Evolutionary conservation across 2,113 vertebrate genomes (phyloP).

Genomic region (Malurus melanocephalus): DNA sequence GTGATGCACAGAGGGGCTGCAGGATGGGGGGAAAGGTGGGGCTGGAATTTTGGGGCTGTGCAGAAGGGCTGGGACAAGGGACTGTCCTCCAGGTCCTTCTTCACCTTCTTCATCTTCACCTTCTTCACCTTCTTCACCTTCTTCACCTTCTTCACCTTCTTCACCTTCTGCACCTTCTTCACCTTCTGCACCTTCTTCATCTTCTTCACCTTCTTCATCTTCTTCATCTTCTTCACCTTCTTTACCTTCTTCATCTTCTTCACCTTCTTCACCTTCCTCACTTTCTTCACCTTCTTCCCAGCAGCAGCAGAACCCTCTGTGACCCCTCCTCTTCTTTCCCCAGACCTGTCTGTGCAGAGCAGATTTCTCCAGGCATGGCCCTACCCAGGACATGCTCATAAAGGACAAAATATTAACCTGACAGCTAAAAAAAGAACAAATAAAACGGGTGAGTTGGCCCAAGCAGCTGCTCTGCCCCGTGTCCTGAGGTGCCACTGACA

Average conservation of each 20-base stretch:
- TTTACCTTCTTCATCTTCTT: no score
- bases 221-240: no score
- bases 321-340: background rate
- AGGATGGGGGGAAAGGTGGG: background rate
- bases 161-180: no score
- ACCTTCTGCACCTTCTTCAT: no score
- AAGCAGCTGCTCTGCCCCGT: background rate
- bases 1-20: background rate
- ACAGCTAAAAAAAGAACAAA: constrained; percentile 1
- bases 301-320: background rate
- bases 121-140: no score
- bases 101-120: background rate
- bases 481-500: background rate
- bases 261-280: no score
- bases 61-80: background rate
- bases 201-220: no score
- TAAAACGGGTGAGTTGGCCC: background rate
- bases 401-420: background rate
- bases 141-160: no score
- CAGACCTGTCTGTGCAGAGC: background rate
- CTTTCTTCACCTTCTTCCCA: no score
- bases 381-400: background rate
- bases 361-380: background rate
- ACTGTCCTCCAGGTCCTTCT: background rate
- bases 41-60: background rate